Conservation (phyloP, 1,140 invertebrate species). For the Scaptomyza montana region DNA sequence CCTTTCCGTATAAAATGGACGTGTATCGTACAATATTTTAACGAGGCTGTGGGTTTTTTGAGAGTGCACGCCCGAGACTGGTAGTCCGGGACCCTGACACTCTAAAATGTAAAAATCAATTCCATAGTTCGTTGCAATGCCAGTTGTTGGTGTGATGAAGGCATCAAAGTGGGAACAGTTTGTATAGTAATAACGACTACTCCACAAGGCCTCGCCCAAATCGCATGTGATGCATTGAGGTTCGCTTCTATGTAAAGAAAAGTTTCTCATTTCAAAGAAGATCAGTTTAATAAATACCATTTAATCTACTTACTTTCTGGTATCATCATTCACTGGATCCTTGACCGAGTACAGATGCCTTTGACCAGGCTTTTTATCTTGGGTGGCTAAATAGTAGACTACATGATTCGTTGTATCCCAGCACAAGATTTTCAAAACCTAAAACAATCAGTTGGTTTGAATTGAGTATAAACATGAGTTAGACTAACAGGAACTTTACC, state of each 20-base stretch:
- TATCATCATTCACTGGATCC: slow-evolving; percentile 88
- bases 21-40: slow-evolving; percentile 90
- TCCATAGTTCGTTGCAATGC: slow-evolving; percentile 83
- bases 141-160: slow-evolving; percentile 86
- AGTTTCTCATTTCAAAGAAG: background rate
- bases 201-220: slow-evolving; percentile 88
- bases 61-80: slow-evolving; percentile 89
- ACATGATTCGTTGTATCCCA: slow-evolving; percentile 93
- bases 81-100: slow-evolving; percentile 91
- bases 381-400: slow-evolving; percentile 93
- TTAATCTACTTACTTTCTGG: slow-evolving; percentile 84
- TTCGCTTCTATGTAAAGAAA: slow-evolving; percentile 84
- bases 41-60: slow-evolving; percentile 88
- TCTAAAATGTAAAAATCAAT: slow-evolving; percentile 90
- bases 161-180: slow-evolving; percentile 93
- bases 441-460: background rate
- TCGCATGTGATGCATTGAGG: slow-evolving; percentile 93
- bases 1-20: slow-evolving; percentile 87
- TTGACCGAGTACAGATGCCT: slow-evolving; percentile 93
- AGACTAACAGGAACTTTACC: slow-evolving; percentile 84
- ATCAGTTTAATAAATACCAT: background rate
- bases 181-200: slow-evolving; percentile 89
- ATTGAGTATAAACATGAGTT: background rate
- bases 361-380: slow-evolving; percentile 91
- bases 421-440: slow-evolving; percentile 90